Conservation (phyloP, 1,140 invertebrate genomes). For the Pomacea maculata region DNA sequence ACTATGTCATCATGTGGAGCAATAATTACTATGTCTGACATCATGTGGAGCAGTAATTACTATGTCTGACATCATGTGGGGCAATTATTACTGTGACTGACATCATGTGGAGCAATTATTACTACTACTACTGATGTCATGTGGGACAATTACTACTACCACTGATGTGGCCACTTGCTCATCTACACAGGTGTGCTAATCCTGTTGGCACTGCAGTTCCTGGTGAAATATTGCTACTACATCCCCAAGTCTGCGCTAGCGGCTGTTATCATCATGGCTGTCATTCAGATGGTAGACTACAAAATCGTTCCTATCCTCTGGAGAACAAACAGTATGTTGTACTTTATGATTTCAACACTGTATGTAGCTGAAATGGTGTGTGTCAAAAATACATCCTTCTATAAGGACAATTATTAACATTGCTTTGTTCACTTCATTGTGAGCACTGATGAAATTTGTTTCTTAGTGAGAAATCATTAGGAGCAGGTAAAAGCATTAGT, state of each 20-base stretch:
- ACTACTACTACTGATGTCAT: too few relatives aligned
- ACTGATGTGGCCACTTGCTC: too few relatives aligned
- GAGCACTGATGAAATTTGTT: too few relatives aligned
- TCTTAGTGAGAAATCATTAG: too few relatives aligned
- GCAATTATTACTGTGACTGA: too few relatives aligned
- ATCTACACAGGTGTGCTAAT: conserved; percentile 57
- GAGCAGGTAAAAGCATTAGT: too few relatives aligned
- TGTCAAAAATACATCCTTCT: background rate
- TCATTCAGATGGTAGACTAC: conserved; percentile 65
- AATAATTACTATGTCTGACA: too few relatives aligned
- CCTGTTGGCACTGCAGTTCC: conserved; percentile 59
- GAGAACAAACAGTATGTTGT: conserved; percentile 60
- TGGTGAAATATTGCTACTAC: conserved; percentile 65
- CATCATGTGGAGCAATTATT: too few relatives aligned
- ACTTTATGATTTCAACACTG: background rate
- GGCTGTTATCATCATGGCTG: conserved; percentile 67
- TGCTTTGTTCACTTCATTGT: background rate
- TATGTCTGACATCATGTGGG: too few relatives aligned
- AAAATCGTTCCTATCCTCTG: conserved; percentile 55
- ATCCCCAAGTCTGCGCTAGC: conserved; percentile 65
- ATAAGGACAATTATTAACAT: background rate
- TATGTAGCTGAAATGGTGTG: background rate
- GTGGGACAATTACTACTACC: too few relatives aligned
- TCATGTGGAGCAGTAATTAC: too few relatives aligned
- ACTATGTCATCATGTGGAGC: too few relatives aligned